Conservation (phyloP, 2,113 vertebrate species). For the Epinephelus cyanopodus region DNA sequence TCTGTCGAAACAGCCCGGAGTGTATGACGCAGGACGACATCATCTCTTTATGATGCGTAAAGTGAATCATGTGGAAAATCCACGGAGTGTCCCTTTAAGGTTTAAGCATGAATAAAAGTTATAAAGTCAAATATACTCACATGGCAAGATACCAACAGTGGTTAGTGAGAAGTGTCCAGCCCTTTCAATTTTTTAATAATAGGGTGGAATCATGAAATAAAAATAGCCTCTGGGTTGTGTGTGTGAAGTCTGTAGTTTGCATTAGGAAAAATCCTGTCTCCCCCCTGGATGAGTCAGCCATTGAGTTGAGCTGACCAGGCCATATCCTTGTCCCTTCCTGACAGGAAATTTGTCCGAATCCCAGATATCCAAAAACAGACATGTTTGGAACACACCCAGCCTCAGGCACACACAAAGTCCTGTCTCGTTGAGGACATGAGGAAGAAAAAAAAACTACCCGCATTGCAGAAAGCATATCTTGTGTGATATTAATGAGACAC, state of each 20-base stretch:
- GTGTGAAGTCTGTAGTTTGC: slow-evolving; percentile 4
- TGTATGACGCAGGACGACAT: too few species aligned
- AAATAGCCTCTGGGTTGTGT: background rate
- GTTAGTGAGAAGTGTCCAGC: too few species aligned
- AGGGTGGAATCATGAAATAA: background rate
- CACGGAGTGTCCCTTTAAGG: background rate
- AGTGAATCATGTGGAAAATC: background rate
- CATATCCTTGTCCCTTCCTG: slow-evolving; percentile 81
- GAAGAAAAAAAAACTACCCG: slow-evolving; percentile 56
- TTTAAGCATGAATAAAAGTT: background rate
- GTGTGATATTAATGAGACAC: background rate
- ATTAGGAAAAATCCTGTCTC: slow-evolving; percentile 55
- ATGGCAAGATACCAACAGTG: too few species aligned
- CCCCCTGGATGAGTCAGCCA: slow-evolving; percentile 77
- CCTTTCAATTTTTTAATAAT: background rate
- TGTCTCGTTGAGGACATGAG: slow-evolving; percentile 31
- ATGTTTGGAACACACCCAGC: slow-evolving; percentile 76
- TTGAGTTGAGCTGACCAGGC: slow-evolving; percentile 63
- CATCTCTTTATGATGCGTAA: background rate
- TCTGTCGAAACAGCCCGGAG: background rate
- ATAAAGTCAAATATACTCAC: background rate
- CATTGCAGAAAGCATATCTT: slow-evolving; percentile 55
- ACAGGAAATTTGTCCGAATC: slow-evolving; percentile 81
- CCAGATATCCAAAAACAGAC: slow-evolving; percentile 76
- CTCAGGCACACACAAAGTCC: slow-evolving; percentile 48